Evolutionary conservation across 35 echinoderm and acorn worm genomes (phyloP).

Genomic region (Apostichopus parvimensis): DNA sequence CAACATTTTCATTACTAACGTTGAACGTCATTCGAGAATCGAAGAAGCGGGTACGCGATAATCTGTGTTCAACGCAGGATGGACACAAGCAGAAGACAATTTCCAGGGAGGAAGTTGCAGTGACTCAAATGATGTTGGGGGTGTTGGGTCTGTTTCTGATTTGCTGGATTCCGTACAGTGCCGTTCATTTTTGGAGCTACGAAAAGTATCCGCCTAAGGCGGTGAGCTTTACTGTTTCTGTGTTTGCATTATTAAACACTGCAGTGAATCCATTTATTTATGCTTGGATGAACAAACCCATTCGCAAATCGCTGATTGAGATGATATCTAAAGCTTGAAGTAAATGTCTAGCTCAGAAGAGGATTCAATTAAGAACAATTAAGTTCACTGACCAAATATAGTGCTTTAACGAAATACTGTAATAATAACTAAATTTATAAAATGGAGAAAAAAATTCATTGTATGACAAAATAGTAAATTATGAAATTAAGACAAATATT

Average conservation of each 20-base stretch:
- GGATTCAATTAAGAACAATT: background rate
- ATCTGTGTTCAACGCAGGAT: too few species aligned
- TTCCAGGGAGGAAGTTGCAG: background rate
- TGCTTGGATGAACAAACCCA: constrained; percentile 36
- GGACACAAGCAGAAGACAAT: background rate
- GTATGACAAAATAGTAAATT: too few species aligned
- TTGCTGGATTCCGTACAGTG: constrained; percentile 23
- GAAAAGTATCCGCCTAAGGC: background rate
- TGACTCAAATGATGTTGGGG: constrained; percentile 9
- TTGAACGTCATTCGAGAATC: background rate
- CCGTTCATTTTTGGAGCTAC: constrained; percentile 1
- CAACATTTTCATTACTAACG: background rate
- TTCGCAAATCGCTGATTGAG: constrained; percentile 5
- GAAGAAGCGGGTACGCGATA: background rate
- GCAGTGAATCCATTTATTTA: constrained; percentile 21
- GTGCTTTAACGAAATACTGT: too few species aligned
- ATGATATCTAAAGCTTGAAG: background rate
- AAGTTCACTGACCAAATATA: background rate
- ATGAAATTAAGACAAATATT: too few species aligned
- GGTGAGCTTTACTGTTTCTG: background rate
- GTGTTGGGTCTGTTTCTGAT: constrained; percentile 7
- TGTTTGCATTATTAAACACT: constrained; percentile 17
- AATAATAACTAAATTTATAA: too few species aligned
- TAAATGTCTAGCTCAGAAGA: background rate
- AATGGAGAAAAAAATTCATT: too few species aligned